Percentiles rank a stretch among this genome's conserved stretches.
These are phyloP conservation scores for Panulirus ornatus DNA, from an alignment of 1,140 invertebrate species.

Conservation along the genomic window DNA sequence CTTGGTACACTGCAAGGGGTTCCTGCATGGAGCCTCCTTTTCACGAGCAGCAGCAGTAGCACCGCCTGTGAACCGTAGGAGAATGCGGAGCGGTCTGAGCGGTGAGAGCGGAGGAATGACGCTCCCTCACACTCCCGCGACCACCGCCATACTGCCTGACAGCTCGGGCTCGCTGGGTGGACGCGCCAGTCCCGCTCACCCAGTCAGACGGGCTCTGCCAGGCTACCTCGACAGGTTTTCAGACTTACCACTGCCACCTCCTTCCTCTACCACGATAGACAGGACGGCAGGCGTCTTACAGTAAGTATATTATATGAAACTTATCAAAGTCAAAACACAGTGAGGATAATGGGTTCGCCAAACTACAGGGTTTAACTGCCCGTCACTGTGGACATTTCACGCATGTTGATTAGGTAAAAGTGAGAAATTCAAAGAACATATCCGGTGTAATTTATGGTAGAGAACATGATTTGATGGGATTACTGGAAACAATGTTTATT, in stretches of 20 bases:
- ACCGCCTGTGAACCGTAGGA: neutral
- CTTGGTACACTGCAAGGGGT: neutral
- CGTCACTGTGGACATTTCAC: too few species aligned
- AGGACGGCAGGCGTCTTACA: too few species aligned
- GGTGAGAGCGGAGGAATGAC: slow-evolving; percentile 43
- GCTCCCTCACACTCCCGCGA: slow-evolving; percentile 48
- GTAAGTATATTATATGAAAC: too few species aligned
- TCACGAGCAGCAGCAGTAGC: neutral
- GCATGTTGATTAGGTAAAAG: too few species aligned
- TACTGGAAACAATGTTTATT: too few species aligned
- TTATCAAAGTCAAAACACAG: too few species aligned
- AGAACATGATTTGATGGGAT: too few species aligned
- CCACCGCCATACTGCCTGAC: slow-evolving; percentile 51
- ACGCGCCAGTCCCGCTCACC: neutral
- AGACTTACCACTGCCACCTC: neutral
- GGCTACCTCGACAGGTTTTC: neutral
- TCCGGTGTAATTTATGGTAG: too few species aligned
- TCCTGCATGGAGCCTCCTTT: neutral
- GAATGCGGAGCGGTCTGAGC: slow-evolving; percentile 16
- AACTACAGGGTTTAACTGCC: too few species aligned
- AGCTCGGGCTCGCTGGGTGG: neutral
- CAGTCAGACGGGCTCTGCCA: too few species aligned
- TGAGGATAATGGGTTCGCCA: too few species aligned
- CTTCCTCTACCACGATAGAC: slow-evolving; percentile 5
- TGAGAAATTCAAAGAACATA: too few species aligned